Percentiles rank a stretch among this genome's conserved stretches.
Conservation (phyloP, 2,888 invertebrate genomes). For the Drosophila neotestacea region DNA sequence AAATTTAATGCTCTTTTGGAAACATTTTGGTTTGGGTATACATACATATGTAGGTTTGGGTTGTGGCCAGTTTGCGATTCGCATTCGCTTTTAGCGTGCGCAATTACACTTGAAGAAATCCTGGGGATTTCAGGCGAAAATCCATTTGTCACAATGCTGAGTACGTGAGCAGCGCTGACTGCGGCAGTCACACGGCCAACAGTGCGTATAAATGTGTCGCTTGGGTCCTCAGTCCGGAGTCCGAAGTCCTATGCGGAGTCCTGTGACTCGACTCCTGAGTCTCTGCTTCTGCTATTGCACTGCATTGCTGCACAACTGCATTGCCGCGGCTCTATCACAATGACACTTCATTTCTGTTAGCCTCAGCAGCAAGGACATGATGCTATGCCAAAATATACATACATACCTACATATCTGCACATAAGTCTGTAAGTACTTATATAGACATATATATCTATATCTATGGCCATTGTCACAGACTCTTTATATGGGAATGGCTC, state of each 20-base stretch:
- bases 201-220: conserved; percentile 75
- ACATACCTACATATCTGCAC: conserved; percentile 18
- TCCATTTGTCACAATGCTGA: conserved; percentile 82
- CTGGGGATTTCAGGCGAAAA: conserved; percentile 77
- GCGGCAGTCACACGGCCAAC: conserved; percentile 60
- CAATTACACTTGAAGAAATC: conserved; percentile 81
- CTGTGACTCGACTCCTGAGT: conserved; percentile 14
- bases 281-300: conserved; percentile 22
- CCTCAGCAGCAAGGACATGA: conserved; percentile 63
- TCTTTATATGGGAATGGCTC: conserved; percentile 44
- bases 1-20: conserved; percentile 63
- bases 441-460: conserved; percentile 8
- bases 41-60: not conserved
- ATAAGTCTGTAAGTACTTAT: conserved; percentile 8
- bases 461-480: conserved; percentile 42
- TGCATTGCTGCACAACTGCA: conserved; percentile 52
- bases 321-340: conserved; percentile 75
- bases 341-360: conserved; percentile 81
- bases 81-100: conserved; percentile 66
- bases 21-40: conserved; percentile 4
- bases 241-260: conserved; percentile 37
- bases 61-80: conserved; percentile 29
- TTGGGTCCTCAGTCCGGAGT: conserved; percentile 46
- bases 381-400: conserved; percentile 56
- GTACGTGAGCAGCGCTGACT: conserved; percentile 73